Base-by-base conservation (phyloP, 2,888 invertebrate genomes). In the Drosophila anomalata region DNA sequence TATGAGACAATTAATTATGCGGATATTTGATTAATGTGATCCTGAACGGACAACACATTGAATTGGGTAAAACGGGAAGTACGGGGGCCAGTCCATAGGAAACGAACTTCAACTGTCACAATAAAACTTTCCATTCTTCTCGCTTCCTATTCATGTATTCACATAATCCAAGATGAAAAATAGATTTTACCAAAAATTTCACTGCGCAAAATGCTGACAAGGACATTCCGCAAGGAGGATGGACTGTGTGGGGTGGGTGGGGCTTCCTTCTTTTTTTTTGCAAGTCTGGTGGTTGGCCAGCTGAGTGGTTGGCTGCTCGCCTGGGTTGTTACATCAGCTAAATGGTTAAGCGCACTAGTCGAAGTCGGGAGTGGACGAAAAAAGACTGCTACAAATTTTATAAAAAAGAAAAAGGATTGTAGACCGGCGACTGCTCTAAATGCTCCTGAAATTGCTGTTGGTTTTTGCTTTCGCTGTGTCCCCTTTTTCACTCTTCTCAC, bases 141-240 rank as follows among this genome's bases (percentile, higher is more conserved):
- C 61, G 57, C 77, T 71, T 69, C 67, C 78, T 73, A 84, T 86
- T 86, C 82, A 86, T 86, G 82, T 80, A 83, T 83, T 86, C 82
- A 68, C 87, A 83, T 83, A 83, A 83, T 83, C 82, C 82, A 75
- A 83, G 87, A 86, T 83, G 82, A 83, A 83, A 83, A 83, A 83
- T 83, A 83, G 82, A 83, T 83, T 86, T 78, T 66, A 73, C 73
- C 75, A 42, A 73, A 80, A 86, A 82, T 83, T 77, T 80, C 72
- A 80, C 87, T 78, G 79, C 74, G 76, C 80, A 86, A 84, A 83
- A 84, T 84, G 82, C 82, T 83, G 82, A 83, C 82, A 83, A 78
- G 82, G 84, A 83, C 87, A 78, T 77, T 83, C 69, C 62, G 59
- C 50, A 22, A 36, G 47, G 55, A 20, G 39, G 47, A 17, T 12